A percentile compares a stretch with the other conserved stretches of the same genome.
These are phyloP conservation scores for Progne subis DNA, from an alignment of 2,113 vertebrate genomes.

Conservation along the genomic window DNA sequence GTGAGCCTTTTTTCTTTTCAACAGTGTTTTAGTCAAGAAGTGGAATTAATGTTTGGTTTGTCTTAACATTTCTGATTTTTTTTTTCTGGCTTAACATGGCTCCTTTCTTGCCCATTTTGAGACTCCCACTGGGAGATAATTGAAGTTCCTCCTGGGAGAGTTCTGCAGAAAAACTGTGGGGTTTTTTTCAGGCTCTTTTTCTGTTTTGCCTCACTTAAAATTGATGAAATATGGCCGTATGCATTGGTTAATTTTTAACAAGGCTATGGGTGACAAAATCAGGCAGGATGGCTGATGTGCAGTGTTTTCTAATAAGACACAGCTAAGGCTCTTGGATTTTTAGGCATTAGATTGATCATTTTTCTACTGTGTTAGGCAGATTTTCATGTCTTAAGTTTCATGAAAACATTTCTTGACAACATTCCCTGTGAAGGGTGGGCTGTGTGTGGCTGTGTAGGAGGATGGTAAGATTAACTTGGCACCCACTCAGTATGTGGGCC, in stretches of 20 bases:
- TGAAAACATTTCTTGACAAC: background rate
- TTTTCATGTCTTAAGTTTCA: background rate
- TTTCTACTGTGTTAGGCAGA: background rate
- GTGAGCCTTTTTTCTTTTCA: slow-evolving; percentile 37
- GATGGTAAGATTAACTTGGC: background rate
- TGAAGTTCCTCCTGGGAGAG: background rate
- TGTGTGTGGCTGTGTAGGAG: background rate
- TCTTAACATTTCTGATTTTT: background rate
- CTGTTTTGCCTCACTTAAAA: background rate
- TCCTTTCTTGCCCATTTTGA: slow-evolving; percentile 1
- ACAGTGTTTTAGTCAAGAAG: slow-evolving; percentile 29
- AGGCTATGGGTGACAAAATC: background rate
- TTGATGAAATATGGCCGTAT: background rate
- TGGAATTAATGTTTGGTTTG: slow-evolving; percentile 26
- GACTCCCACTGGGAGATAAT: slow-evolving; percentile 37
- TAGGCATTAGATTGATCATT: background rate
- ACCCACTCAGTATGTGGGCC: background rate
- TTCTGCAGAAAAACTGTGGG: background rate
- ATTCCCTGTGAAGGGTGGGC: background rate
- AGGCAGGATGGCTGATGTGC: background rate
- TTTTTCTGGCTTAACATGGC: background rate
- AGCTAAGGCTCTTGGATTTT: background rate
- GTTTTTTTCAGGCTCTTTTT: background rate
- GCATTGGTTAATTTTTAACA: background rate
- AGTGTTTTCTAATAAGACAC: background rate